Base-by-base conservation (phyloP, 2,113 vertebrate species). In the Lutjanus erythropterus region DNA sequence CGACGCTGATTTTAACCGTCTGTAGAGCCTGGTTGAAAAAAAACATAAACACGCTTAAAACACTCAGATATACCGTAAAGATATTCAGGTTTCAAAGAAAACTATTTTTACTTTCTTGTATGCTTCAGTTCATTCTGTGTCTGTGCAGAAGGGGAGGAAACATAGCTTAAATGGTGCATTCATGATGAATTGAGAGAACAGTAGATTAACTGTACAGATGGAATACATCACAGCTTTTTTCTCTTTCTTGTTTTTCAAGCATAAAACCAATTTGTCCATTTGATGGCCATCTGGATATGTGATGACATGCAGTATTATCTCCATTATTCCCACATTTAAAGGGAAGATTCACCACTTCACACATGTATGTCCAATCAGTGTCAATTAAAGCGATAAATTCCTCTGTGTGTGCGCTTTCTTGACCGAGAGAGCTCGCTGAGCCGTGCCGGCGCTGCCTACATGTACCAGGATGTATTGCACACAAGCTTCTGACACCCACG, bases 1-100 rank as follows among this genome's bases (percentile, higher is more conserved):
- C 68, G 73, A 73, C 53, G 58, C 21, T 58, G 80, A 73, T 49
- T 71, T 60, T 15, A 29, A 60, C 37, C 29, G 37, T 16, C 31
- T 78, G 61, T 6, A 47, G 21, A 65, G 56, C 27, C 25, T 23
- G 19, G 12, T 62, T 61, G 49, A 76, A 67, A 41, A 67, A 41
- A 80, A 60, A 71, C 41, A 1, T 37, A n/a, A 72, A 65, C 15
- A 71, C 47, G 23, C 15, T 65, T 35, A 64, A 65, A 73, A 49
- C 19, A 4, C 42, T 52, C 19, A 18, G 6, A 6, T 47, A 7
- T 25, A 10, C 35, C 12, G 27, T 0, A 14, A 2, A n/a, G 23
- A 55, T 2, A 0, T 9, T 15, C 61, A 42, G 19, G 12, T 44
- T 29, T 46, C 15, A 39, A 37, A 50, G 15, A 16, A 19, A 8